phyloP scores from a whole-genome alignment of 2,113 vertebrate genomes.

The Macrotis lagotis region DNA sequence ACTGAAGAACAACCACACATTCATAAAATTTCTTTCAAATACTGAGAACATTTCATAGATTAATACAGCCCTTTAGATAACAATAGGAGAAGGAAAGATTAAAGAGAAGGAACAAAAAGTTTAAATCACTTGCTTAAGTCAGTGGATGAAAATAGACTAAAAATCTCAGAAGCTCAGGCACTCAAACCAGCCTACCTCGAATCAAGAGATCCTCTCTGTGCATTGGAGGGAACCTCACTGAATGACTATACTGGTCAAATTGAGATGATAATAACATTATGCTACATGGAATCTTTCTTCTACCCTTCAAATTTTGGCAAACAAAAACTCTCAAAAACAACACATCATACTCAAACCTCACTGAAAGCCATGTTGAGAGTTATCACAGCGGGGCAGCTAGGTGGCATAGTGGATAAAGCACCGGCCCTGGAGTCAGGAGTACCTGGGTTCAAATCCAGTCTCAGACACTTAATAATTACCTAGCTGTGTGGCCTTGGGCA shows the following conservation, averaged over 20 bases:
- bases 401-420: too few relatives aligned
- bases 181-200: background rate
- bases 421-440: too few relatives aligned
- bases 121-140: background rate
- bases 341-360: background rate
- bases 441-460: too few relatives aligned
- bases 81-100: background rate
- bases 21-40: background rate
- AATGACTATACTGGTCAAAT: background rate
- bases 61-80: accelerated
- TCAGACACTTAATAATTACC: too few relatives aligned
- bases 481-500: too few relatives aligned
- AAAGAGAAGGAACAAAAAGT: background rate
- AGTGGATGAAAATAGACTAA: background rate
- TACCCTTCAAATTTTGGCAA: background rate
- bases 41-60: background rate
- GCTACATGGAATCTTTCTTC: background rate
- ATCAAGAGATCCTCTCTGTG: background rate
- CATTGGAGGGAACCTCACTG: constrained; percentile 2
- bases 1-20: background rate
- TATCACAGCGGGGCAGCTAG: background rate
- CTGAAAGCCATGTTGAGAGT: background rate
- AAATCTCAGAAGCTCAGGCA: background rate
- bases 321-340: constrained; percentile 6
- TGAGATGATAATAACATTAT: constrained; percentile 13